Base-by-base conservation (phyloP, 2,888 invertebrate species). In the Rhingia campestris region DNA sequence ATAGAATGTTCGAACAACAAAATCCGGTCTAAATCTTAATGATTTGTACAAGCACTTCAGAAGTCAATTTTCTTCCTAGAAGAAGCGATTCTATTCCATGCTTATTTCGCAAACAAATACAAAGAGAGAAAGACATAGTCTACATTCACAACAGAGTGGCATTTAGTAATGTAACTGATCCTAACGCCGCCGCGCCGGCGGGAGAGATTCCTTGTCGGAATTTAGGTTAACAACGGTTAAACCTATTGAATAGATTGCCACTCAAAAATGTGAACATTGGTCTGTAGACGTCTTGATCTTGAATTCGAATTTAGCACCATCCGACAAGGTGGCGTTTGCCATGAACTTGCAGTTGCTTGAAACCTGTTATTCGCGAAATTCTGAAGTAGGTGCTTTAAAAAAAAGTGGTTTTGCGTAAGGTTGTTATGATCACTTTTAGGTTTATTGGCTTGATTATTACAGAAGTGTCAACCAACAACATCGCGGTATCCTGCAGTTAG, bases 341-440 rank as follows among this genome's bases (percentile, higher is more conserved):
- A 49, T 74, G 64, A 74, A 66, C 74, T 74, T 74, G 74, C 49
- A 49, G 39, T 64, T 64, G 56, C 35, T 14, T 37, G 32, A 45
- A 54, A 73, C 63, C 63, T 32, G 63, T 73, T 73, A 22, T 22
- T 53, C 32, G 47, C 43, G 37, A 2, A 14, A 37, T 47, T 51
- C 39, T 70, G 32, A 47, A 63, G 58, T 63, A 73, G 73, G 73
- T 41, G 41, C 41, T 41, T 51, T 51, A 5, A 49, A 67, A 66
- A 54, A 45, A 54, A 66, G 33, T 43, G 51, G 22, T 37, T 69
- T 12, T 22, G 1, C 2, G 22, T 22, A 2, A 22, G 22, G 22
- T 22, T 22, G 1, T 22, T 22, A 22, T 22, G 22, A 22, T 22
- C 1, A 22, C 22, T 22, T 22, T 22, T 22, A 22, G 22, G 22